Base-by-base conservation (phyloP, 2,113 vertebrate species). In the Epinephelus cyanopodus region DNA sequence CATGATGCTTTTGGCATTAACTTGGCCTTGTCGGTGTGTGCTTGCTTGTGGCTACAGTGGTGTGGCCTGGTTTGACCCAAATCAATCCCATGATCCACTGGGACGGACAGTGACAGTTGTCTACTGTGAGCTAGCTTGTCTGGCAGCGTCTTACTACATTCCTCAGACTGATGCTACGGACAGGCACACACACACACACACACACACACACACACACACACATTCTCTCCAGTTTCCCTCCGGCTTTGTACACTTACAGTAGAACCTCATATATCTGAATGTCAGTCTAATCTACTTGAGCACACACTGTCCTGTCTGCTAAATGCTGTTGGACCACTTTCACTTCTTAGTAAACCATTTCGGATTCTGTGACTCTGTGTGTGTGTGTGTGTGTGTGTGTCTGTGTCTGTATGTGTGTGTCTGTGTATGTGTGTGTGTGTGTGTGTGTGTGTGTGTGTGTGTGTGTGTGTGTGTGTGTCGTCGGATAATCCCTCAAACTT, bases 401-500 rank as follows among this genome's bases (percentile, higher is more conserved):
- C n/a, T n/a, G n/a, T n/a, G n/a, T n/a, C n/a, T n/a, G n/a, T n/a
- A n/a, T n/a, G n/a, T n/a, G n/a, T n/a, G n/a, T n/a, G n/a, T n/a
- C n/a, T 75, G 53, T 71, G 23, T 74, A 10, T 69, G 60, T 80
- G 48, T 67, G 21, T 71, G 12, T 73, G 60, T 77, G 9, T 76
- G 60, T 80, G 53, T 74, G 25, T 74, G 10, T 73, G 12, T 65
- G 60, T 75, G 53, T 71, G 23, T 74, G 12, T 69, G 60, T 80
- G 48, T 67, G 21, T 71, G 12, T 73, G 60, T 77, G 9, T 76
- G 60, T 80, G 53, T 74, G 25, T 74, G 10, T 73, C 3, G 53
- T 80, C 18, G 66, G 67, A 87, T 90, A 92, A 92, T 90, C 90
- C 83, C 65, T 84, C 74, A 74, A 86, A 88, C 69, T 74, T 87